Conservation (phyloP, 2,888 invertebrate genomes). For the Hydriomena furcata region DNA sequence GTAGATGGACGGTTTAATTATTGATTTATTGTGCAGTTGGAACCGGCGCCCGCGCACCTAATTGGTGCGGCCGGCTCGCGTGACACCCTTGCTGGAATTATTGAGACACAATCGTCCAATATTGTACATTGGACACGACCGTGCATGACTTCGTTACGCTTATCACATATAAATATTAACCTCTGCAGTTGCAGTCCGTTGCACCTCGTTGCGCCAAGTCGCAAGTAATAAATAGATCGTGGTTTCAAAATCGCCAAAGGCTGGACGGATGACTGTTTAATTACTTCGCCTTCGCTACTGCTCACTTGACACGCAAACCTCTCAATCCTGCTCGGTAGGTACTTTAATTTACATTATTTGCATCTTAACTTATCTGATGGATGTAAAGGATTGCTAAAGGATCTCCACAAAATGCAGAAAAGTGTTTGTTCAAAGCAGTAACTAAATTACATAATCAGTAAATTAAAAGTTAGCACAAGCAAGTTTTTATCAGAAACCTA, state of each 20-base stretch:
- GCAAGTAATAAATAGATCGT: constrained; percentile 25
- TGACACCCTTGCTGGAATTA: constrained; percentile 71
- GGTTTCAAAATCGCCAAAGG: constrained; percentile 29
- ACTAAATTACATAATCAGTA: too few species aligned
- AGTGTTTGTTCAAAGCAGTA: too few species aligned
- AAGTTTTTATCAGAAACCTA: too few species aligned
- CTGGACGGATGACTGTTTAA: constrained; percentile 37
- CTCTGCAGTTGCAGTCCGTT: constrained; percentile 13
- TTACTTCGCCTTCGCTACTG: constrained; percentile 31
- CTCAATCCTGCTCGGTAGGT: constrained; percentile 18
- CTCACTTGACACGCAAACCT: constrained; percentile 29
- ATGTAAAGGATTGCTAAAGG: constrained; percentile 18
- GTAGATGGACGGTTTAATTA: constrained; percentile 81
- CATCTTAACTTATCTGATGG: constrained; percentile 23
- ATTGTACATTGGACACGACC: constrained; percentile 67
- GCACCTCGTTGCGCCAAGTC: constrained; percentile 6
- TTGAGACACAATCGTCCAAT: constrained; percentile 74
- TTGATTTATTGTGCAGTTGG: constrained; percentile 76
- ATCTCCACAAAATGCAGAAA: not conserved
- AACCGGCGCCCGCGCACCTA: constrained; percentile 71
- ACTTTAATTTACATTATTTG: constrained; percentile 25
- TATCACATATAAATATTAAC: constrained; percentile 43
- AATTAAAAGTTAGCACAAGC: too few species aligned
- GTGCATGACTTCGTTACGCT: constrained; percentile 67
- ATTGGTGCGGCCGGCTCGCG: constrained; percentile 77